Evolutionary conservation across 2,888 invertebrate genomes (phyloP).

Genomic region (Diaphora mendica): DNA sequence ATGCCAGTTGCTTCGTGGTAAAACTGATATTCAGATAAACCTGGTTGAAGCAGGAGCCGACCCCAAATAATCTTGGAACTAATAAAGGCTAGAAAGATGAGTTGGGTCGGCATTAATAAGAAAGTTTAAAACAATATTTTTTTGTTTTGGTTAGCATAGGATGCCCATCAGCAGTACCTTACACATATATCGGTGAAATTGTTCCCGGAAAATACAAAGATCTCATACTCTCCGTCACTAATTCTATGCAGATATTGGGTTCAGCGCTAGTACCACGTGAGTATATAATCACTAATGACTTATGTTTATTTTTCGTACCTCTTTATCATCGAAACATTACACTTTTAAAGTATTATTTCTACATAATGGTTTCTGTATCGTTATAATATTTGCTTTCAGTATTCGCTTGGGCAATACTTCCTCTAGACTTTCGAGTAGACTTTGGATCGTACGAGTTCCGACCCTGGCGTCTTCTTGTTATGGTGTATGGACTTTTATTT

Average conservation of each 20-base stretch:
- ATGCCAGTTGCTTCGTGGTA: too few relatives aligned
- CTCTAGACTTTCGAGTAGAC: conserved; percentile 78
- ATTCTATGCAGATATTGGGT: conserved; percentile 77
- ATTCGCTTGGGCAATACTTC: conserved; percentile 89
- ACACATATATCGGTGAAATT: conserved; percentile 80
- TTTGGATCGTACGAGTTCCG: conserved; percentile 85
- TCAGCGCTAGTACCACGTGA: conserved; percentile 76
- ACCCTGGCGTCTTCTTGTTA: conserved; percentile 91
- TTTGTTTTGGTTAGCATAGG: conserved; percentile 70
- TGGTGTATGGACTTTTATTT: conserved; percentile 87
- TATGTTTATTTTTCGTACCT: too few relatives aligned
- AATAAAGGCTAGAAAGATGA: too few relatives aligned
- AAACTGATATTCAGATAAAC: too few relatives aligned
- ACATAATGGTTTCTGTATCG: not conserved
- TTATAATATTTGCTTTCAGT: conserved; percentile 71
- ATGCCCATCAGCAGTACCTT: conserved; percentile 78
- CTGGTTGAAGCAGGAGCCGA: too few relatives aligned
- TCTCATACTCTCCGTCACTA: conserved; percentile 72
- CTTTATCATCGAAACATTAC: too few relatives aligned
- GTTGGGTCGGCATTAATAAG: not conserved
- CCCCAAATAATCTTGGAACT: too few relatives aligned
- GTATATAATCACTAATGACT: conserved; percentile 40
- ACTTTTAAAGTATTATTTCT: not conserved
- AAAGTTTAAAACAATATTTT: not conserved
- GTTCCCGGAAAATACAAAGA: conserved; percentile 74